A percentile compares a stretch with the other conserved stretches of the same genome.
phyloP scores from a whole-genome alignment of 2,113 vertebrate genomes.

The Ophiodon elongatus region DNA sequence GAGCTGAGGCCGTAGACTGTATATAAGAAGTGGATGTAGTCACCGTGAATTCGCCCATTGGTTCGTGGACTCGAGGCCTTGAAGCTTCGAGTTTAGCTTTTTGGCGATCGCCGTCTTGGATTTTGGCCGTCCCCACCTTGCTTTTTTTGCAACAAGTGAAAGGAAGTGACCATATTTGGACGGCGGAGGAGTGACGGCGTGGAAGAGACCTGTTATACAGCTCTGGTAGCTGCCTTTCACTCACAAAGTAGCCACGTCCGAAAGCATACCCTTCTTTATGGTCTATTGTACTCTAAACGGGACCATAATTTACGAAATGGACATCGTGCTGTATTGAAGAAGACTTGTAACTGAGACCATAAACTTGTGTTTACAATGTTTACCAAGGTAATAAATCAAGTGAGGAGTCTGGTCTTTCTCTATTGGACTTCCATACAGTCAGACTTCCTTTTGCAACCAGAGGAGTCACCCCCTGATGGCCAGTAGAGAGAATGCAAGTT shows the following conservation, averaged over 20 bases:
- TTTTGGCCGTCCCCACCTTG: background rate
- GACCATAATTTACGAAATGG: background rate
- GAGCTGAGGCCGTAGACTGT: background rate
- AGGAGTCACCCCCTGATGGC: no score
- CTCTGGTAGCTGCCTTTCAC: no score
- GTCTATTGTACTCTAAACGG: background rate
- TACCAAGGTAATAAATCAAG: background rate
- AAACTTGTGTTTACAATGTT: background rate
- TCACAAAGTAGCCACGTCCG: no score
- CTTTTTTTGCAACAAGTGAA: no score
- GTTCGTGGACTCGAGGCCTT: background rate
- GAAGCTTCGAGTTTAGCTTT: background rate
- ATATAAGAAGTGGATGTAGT: background rate
- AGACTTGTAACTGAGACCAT: background rate
- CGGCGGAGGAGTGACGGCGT: background rate
- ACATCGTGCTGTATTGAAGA: background rate
- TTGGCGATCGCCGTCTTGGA: background rate
- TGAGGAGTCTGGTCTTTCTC: background rate
- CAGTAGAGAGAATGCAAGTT: background rate
- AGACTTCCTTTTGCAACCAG: no score
- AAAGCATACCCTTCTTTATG: background rate
- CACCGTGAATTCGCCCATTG: background rate
- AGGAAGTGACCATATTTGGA: no score
- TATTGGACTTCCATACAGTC: background rate
- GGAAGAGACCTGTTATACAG: background rate